Conservation (phyloP, 2,113 vertebrate species). For the Phoxinus phoxinus region DNA sequence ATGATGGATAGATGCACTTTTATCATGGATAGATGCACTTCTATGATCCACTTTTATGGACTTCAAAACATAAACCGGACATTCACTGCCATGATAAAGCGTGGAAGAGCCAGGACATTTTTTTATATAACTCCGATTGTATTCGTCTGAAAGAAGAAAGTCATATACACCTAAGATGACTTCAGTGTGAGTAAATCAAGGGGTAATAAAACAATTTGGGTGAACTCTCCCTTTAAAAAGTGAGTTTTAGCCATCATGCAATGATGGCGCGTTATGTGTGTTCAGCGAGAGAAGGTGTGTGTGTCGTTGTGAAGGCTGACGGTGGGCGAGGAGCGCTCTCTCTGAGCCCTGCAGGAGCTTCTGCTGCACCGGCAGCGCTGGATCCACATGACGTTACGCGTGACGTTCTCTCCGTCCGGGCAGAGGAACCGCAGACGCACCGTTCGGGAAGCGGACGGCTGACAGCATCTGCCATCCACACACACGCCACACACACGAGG, state of each 20-base stretch:
- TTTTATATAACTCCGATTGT: too few species aligned
- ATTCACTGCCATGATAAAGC: too few species aligned
- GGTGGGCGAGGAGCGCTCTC: slow-evolving; percentile 49
- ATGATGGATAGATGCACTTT: too few species aligned
- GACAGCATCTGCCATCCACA: slow-evolving; percentile 70
- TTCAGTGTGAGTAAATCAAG: too few species aligned
- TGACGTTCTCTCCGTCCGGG: slow-evolving; percentile 68
- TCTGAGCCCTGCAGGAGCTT: slow-evolving; percentile 49
- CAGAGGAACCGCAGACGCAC: slow-evolving; percentile 73
- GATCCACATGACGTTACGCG: slow-evolving; percentile 75
- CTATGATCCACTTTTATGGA: too few species aligned
- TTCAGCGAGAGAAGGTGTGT: slow-evolving; percentile 71
- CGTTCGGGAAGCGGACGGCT: slow-evolving; percentile 68
- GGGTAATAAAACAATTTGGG: too few species aligned
- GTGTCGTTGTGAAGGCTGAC: slow-evolving; percentile 77
- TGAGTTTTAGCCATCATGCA: not conserved
- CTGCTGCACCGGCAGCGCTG: slow-evolving; percentile 71
- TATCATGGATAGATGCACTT: too few species aligned
- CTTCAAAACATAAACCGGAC: too few species aligned
- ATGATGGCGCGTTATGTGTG: not conserved
- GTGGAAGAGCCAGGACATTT: too few species aligned
- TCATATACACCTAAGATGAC: too few species aligned
- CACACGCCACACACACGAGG: slow-evolving; percentile 74
- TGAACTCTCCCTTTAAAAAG: not conserved
- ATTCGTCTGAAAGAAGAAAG: too few species aligned